A percentile compares a stretch with the other conserved stretches of the same genome.
Evolutionary conservation across 2,797 vertebrate species (phyloP).

Genomic region (Acrocephalus scirpaceus): DNA sequence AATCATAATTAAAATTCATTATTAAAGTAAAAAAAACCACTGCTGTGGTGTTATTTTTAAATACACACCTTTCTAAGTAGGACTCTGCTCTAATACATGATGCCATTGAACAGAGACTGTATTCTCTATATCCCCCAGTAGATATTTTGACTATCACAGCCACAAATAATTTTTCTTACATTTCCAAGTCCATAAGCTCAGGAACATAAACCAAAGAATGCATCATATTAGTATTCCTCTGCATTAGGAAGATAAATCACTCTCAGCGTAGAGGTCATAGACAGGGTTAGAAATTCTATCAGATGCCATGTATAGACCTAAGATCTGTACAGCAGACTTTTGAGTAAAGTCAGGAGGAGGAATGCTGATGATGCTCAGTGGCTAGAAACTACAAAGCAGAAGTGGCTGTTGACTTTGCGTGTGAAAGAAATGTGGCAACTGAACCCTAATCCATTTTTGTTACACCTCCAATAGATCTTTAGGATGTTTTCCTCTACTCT

Average conservation of each 20-base stretch:
- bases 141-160: not conserved
- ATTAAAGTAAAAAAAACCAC: not conserved
- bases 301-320: not conserved
- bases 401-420: not conserved
- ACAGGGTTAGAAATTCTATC: not conserved
- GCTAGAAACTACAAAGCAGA: not conserved
- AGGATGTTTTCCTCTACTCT: not conserved
- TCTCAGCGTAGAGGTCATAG: not conserved
- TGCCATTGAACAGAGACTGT: not conserved
- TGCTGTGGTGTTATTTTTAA: not conserved
- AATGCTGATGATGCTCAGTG: not conserved
- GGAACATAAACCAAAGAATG: not conserved
- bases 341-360: not conserved
- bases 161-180: not conserved
- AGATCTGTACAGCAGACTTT: not conserved
- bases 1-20: not conserved
- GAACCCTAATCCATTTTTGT: not conserved
- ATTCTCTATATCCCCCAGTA: not conserved
- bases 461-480: not conserved
- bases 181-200: not conserved
- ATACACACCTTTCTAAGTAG: not conserved
- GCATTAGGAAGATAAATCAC: not conserved
- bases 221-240: not conserved
- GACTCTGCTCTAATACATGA: not conserved
- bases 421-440: not conserved